Percentiles rank a stretch among this genome's conserved stretches.
phyloP scores from a whole-genome alignment of 2,888 invertebrate species.

The Ormyrus nitidulus region DNA sequence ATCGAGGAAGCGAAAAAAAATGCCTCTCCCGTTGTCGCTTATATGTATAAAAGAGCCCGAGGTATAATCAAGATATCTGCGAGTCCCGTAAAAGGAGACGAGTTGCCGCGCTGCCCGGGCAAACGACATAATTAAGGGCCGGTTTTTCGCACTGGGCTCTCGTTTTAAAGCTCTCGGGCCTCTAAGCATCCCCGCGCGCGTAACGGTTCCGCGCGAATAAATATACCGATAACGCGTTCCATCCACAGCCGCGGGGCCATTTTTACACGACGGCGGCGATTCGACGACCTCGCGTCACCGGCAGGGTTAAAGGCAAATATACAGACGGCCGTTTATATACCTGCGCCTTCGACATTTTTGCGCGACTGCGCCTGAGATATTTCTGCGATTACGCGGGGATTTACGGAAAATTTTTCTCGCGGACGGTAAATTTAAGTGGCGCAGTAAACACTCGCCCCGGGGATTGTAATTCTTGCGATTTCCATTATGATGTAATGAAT shows the following conservation, averaged over 20 bases:
- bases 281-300: no score
- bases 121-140: conserved; percentile 43
- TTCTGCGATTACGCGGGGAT: conserved; percentile 2
- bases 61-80: conserved; percentile 39
- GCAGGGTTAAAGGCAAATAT: conserved; percentile 8
- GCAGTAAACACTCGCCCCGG: not conserved
- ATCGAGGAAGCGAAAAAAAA: no score
- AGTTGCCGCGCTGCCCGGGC: not conserved
- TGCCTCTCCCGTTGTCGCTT: no score
- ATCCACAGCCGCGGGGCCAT: no score
- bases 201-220: conserved; percentile 31
- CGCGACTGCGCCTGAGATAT: not conserved
- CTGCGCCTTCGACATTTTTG: no score
- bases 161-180: not conserved
- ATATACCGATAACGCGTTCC: conserved; percentile 17
- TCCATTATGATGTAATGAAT: not conserved
- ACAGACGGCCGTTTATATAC: no score
- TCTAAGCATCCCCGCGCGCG: not conserved
- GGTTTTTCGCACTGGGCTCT: conserved; percentile 26
- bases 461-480: not conserved
- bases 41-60: no score
- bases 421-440: not conserved
- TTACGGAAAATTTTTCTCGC: not conserved
- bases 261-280: no score
- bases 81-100: conserved; percentile 35